Conservation (phyloP, 2,797 vertebrate species). For the Pseudochirops cupreus region DNA sequence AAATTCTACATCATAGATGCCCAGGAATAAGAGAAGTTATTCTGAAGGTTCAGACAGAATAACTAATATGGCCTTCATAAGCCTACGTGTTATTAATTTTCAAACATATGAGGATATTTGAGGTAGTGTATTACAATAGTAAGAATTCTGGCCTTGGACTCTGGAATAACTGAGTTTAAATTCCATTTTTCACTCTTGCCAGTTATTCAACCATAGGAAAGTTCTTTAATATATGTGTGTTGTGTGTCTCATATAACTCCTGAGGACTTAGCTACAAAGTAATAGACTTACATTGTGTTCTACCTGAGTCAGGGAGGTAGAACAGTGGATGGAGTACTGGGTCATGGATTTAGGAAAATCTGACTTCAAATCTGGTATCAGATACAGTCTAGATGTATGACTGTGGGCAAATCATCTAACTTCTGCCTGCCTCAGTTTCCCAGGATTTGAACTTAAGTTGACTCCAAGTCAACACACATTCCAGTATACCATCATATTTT, state of each 20-base stretch:
- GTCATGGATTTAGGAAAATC: background rate
- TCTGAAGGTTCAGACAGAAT: background rate
- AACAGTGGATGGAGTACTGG: background rate
- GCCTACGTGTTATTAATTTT: background rate
- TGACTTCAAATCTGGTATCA: background rate
- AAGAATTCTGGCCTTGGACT: background rate
- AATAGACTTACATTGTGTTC: background rate
- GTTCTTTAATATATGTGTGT: background rate
- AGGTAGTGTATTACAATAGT: background rate
- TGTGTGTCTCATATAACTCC: background rate
- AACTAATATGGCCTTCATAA: background rate
- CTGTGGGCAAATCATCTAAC: background rate
- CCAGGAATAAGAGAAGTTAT: background rate
- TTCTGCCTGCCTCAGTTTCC: background rate
- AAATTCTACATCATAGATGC: background rate
- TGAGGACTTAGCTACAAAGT: background rate
- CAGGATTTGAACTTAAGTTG: background rate
- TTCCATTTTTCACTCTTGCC: background rate
- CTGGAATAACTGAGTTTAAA: background rate
- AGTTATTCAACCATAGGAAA: background rate
- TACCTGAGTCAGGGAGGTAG: background rate
- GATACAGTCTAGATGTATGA: background rate
- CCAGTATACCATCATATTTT: background rate
- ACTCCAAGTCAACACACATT: background rate
- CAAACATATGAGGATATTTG: background rate